These are phyloP conservation scores for Ditylenchus dipsaci DNA, from an alignment of 1,140 invertebrate species.

Conservation along the genomic window DNA sequence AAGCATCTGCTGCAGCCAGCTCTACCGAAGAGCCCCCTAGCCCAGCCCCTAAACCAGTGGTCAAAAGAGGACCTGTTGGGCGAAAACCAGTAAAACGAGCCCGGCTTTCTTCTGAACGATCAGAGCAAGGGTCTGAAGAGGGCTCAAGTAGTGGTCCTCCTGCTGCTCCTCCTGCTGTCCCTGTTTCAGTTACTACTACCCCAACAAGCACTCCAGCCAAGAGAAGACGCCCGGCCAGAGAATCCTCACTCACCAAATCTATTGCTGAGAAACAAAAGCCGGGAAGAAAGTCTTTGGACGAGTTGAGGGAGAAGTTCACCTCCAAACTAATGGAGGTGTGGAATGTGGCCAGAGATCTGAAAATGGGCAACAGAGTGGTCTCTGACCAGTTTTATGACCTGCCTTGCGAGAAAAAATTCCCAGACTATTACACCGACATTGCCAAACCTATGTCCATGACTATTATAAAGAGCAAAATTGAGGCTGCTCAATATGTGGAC, in stretches of 20 bases:
- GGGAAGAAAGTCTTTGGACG: conserved; percentile 43
- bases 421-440: conserved; percentile 95
- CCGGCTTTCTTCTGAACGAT: background rate
- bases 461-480: conserved; percentile 80
- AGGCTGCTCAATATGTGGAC: conserved; percentile 71
- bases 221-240: conserved; percentile 7
- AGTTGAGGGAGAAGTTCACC: conserved; percentile 37
- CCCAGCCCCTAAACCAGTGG: background rate
- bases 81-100: background rate
- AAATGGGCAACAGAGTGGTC: conserved; percentile 76
- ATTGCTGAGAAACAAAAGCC: conserved; percentile 37
- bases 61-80: no score
- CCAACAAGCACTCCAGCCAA: background rate
- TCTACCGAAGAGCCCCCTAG: background rate
- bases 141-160: background rate
- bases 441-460: conserved; percentile 95
- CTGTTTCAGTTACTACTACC: background rate
- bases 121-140: no score
- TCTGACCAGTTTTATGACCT: conserved; percentile 91
- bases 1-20: background rate
- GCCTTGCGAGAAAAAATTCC: conserved; percentile 84
- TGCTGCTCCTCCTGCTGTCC: no score
- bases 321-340: conserved; percentile 45
- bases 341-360: conserved; percentile 39
- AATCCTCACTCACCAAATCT: conserved; percentile 1